A percentile compares a stretch with the other conserved stretches of the same genome.
Conservation (phyloP, 2,797 vertebrate species). For the Phalanger gymnotis region DNA sequence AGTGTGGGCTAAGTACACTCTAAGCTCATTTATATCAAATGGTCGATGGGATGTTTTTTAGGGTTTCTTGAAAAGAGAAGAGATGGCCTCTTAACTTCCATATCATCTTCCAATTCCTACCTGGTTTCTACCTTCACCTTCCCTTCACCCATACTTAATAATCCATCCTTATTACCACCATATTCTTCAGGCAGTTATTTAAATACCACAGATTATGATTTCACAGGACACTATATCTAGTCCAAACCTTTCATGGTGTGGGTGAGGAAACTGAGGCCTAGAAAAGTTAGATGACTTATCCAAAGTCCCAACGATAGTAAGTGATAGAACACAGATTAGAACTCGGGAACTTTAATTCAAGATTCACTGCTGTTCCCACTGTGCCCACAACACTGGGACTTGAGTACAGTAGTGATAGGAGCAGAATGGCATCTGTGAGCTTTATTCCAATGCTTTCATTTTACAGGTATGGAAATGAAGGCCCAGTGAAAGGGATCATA, state of each 20-base stretch:
- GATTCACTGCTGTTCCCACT: not conserved
- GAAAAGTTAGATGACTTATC: not conserved
- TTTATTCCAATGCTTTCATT: not conserved
- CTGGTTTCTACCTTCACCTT: no score
- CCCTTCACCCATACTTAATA: no score
- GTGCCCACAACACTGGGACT: not conserved
- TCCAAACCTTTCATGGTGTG: not conserved
- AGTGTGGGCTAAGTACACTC: no score
- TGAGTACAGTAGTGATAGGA: not conserved
- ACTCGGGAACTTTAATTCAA: not conserved
- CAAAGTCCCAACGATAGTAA: not conserved
- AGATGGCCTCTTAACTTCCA: no score
- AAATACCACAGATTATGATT: no score
- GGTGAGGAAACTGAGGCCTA: not conserved
- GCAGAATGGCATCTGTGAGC: not conserved
- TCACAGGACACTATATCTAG: no score
- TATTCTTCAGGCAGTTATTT: no score
- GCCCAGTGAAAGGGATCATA: not conserved
- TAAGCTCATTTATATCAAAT: no score
- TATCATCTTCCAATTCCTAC: no score
- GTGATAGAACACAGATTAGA: not conserved
- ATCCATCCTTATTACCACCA: no score
- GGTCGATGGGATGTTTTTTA: no score
- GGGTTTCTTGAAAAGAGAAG: no score
- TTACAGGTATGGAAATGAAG: not conserved